Percentiles rank a stretch among this genome's conserved stretches.
These are phyloP conservation scores for Pantherophis vulpinus DNA, from an alignment of 2,797 vertebrate genomes.

Conservation along the genomic window DNA sequence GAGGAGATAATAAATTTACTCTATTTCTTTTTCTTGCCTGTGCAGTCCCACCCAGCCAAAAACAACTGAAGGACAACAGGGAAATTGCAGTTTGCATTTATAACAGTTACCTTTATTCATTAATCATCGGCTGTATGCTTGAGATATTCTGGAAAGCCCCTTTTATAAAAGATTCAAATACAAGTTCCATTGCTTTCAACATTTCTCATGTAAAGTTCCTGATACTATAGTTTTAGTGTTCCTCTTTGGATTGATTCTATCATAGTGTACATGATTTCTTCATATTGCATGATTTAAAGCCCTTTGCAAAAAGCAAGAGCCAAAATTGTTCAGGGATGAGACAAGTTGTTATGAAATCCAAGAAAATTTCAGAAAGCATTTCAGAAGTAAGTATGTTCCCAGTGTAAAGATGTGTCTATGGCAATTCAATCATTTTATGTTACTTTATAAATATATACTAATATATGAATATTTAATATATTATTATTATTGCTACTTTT, in stretches of 20 bases:
- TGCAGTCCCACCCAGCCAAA: slow-evolving; percentile 57
- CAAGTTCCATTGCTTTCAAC: slow-evolving; percentile 30
- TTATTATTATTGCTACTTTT: not conserved
- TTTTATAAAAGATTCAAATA: slow-evolving; percentile 59
- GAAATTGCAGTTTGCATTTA: slow-evolving; percentile 55
- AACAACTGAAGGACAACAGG: slow-evolving; percentile 38
- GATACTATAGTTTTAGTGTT: not conserved
- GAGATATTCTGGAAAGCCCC: slow-evolving; percentile 70
- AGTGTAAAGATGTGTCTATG: not conserved
- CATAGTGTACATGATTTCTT: not conserved
- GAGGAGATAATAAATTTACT: slow-evolving; percentile 23
- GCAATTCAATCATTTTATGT: not conserved
- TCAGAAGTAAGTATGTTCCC: slow-evolving; percentile 60
- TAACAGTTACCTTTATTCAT: slow-evolving; percentile 35
- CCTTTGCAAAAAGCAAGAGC: not conserved
- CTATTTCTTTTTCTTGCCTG: slow-evolving; percentile 23
- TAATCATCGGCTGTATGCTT: slow-evolving; percentile 65
- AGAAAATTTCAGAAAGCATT: slow-evolving; percentile 33
- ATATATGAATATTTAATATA: not conserved
- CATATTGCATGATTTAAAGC: slow-evolving; percentile 57
- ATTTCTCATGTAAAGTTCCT: not conserved
- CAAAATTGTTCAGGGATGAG: not conserved
- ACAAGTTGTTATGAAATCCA: slow-evolving; percentile 24
- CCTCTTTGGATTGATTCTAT: not conserved
- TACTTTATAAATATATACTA: not conserved